Evolutionary conservation across 2,797 vertebrate species (phyloP), one percentile per base, ranked within the genome.

Genomic region (Paedocypris micromegethes): DNA sequence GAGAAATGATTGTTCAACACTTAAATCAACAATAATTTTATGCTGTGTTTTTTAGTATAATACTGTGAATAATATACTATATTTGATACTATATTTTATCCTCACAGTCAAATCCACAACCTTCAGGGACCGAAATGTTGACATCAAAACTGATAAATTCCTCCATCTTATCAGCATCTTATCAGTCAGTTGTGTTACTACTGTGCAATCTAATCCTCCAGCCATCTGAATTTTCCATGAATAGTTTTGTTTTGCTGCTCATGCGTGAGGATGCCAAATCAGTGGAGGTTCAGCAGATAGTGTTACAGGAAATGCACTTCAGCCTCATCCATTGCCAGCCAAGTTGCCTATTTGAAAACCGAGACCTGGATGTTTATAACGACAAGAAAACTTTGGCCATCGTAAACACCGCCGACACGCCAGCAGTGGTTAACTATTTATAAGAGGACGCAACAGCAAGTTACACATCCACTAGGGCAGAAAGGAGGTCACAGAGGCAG

Each of bases 401-500:
- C 39, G 71, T 76, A 82, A 78, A 86, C 81, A 68, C 50, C 65
- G 77, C 76, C 80, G 75, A 75, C 58, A 57, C 72, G 80, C 77
- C 67, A 60, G 67, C 67, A 80, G 73, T 63, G 51, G 71, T 81
- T 74, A 81, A 76, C 71, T 80, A 79, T 81, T 82, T 75, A 81
- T 80, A 74, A 50, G 64, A 46, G 58, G n/a, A 53, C n/a, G 58
- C 61, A 72, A 75, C 67, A 63, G 42, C 1, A 37, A 63, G 74
- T 68, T 74, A 70, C 74, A 74, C 73, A 76, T 76, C 65, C 66
- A 66, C 72, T 48, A 67, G 52, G 52, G 46, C 38, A 42, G 53
- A 47, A 49, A 6, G 9, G 57, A 37, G 48, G 55, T 4, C 47
- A 59, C 58, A 44, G 43, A 40, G 39, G 54, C 38, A 5, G 4